A percentile compares a stretch with the other conserved stretches of the same genome.
Conservation (phyloP, 2,888 invertebrate species). For the Lapara coniferarum region DNA sequence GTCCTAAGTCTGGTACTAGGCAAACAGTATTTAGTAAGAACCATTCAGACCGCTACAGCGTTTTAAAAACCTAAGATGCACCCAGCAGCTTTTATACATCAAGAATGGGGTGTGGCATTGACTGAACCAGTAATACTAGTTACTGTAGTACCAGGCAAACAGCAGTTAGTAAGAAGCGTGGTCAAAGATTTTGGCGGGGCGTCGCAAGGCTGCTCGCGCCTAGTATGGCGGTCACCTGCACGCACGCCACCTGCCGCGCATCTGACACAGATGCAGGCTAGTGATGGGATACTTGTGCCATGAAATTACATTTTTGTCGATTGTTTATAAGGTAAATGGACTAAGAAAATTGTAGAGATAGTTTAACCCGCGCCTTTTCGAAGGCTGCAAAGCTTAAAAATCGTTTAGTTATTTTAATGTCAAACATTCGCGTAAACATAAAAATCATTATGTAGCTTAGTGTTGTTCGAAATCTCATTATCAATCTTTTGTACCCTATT, state of each 20-base stretch:
- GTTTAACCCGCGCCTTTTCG: too few relatives aligned
- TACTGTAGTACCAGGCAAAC: neutral
- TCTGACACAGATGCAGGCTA: conserved; percentile 80
- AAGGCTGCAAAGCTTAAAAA: too few relatives aligned
- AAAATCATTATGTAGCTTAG: too few relatives aligned
- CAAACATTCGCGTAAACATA: too few relatives aligned
- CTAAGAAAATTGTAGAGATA: neutral
- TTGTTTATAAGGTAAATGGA: neutral
- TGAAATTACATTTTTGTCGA: conserved; percentile 39
- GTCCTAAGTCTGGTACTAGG: too few relatives aligned
- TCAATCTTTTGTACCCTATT: too few relatives aligned
- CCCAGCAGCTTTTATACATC: neutral
- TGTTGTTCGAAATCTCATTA: too few relatives aligned
- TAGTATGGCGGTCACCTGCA: conserved; percentile 79
- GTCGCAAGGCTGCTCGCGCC: conserved; percentile 61
- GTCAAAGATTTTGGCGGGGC: conserved; percentile 68
- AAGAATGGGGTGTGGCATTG: neutral
- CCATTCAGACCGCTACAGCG: too few relatives aligned
- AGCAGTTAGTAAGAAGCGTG: conserved; percentile 28
- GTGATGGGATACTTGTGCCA: conserved; percentile 44
- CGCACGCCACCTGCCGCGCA: conserved; percentile 74
- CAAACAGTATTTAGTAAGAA: too few relatives aligned
- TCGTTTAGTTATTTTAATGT: too few relatives aligned
- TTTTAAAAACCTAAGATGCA: too few relatives aligned
- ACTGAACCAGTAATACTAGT: neutral